Base-by-base conservation (phyloP, 2,888 invertebrate species). In the Linhomoeus sp. region DNA sequence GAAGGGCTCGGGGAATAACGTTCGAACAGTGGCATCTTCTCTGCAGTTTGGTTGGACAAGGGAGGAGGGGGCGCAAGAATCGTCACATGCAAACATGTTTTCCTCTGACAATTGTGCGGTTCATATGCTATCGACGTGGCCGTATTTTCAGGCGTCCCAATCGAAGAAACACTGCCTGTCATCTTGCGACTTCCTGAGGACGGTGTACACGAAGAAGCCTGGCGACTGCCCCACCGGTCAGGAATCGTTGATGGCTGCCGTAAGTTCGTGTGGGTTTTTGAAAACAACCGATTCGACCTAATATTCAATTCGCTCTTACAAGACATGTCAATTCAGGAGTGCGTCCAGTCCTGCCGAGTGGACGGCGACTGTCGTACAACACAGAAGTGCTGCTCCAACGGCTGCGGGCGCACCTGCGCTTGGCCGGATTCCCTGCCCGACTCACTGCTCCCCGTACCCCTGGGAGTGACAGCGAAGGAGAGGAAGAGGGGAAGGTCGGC, bases 371-470 rank as follows among this genome's bases (percentile, higher is more conserved):
- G 67, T 52, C 51, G 52, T 3, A 62, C 60, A 33, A 58, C 59
- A 22, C 54, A 55, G 49, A 67, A 67, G 51, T 67, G 67, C 49
- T 67, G 67, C 51, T 54, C 58, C 3, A 58, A 61, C 42, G 62
- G 55, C 41, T 63, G 63, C 52, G 59, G 60, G 20, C 50, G 50
- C 22, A 54, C 58, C 23, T 63, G 63, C 48, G 19, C 26, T 2
- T 22, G 3, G 9, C 41, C 41, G 5, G n/a, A 2, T n/a, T 7
- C 37, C n/a, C 7, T 37, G 3, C 12, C 17, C 45, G 29, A 48
- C 5, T 44, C 46, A 1, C 53, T 61, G 3, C 54, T 62, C 15
- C 61, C 61, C 14, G 47, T 56, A 26, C 62, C 62, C 1, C 49
- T 51, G 23, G 53, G 52, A 20, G 55, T 62, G 24, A 54, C 53